Evolutionary conservation across 2,797 vertebrate species (phyloP).

Genomic region (Squalus acanthias): DNA sequence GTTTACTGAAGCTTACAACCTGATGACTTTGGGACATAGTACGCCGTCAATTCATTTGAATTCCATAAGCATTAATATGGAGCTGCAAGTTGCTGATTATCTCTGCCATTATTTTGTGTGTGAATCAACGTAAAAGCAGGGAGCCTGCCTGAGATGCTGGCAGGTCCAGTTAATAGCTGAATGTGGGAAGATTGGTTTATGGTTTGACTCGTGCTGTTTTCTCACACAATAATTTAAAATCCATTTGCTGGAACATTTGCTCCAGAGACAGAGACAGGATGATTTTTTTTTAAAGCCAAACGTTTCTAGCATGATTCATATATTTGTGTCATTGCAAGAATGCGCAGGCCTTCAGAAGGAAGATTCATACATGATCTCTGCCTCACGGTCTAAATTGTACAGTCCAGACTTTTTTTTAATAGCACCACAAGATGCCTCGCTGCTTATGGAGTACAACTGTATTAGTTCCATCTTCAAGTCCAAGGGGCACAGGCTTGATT

Average conservation of each 20-base stretch:
- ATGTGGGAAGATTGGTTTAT: constrained; percentile 12
- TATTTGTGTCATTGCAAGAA: background rate
- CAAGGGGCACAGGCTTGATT: background rate
- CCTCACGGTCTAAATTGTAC: background rate
- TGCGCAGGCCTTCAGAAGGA: background rate
- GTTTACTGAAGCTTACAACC: constrained; percentile 14
- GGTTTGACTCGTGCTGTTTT: background rate
- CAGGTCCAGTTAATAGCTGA: background rate
- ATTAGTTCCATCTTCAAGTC: background rate
- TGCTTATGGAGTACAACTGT: background rate
- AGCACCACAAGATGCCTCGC: background rate
- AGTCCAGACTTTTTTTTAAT: background rate
- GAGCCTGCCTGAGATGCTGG: background rate
- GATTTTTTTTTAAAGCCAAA: background rate
- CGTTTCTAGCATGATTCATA: background rate
- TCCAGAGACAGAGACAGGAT: background rate
- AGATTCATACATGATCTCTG: background rate
- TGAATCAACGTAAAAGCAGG: background rate
- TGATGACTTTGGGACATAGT: constrained; percentile 17
- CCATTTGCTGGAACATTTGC: constrained; percentile 25
- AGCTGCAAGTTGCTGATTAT: constrained; percentile 30
- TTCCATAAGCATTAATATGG: background rate
- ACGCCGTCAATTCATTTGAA: constrained; percentile 4
- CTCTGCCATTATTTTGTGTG: background rate
- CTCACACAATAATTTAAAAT: background rate